Evolutionary conservation across 2,797 vertebrate genomes (phyloP).

Genomic region (Sparidentex hasta): DNA sequence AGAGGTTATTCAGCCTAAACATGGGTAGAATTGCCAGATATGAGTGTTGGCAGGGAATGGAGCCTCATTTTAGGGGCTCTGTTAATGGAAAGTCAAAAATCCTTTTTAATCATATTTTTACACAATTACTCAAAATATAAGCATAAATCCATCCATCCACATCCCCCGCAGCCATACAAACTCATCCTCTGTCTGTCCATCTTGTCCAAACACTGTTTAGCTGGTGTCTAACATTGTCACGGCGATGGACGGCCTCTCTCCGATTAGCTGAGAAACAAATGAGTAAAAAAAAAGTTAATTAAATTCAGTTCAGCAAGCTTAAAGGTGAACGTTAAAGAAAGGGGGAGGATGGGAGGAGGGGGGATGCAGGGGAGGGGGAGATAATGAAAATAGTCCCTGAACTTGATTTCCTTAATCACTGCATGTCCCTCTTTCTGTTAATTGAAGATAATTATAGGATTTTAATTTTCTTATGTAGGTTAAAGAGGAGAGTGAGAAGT

Average conservation of each 20-base stretch:
- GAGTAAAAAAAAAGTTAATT: slow-evolving; percentile 68
- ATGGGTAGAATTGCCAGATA: no score
- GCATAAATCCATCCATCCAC: neutral
- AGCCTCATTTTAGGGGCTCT: no score
- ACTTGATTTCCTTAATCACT: slow-evolving; percentile 89
- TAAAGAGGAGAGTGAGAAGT: slow-evolving; percentile 84
- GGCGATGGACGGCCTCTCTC: neutral
- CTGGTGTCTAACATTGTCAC: rapidly evolving
- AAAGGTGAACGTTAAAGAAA: slow-evolving; percentile 86
- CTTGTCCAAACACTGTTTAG: neutral
- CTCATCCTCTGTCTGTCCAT: neutral
- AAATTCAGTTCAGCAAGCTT: slow-evolving; percentile 69
- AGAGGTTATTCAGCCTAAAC: no score
- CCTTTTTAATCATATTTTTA: neutral
- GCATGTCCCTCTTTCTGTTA: slow-evolving; percentile 87
- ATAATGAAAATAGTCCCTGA: slow-evolving; percentile 87
- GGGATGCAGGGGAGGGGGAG: slow-evolving; percentile 16
- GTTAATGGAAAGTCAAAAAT: no score
- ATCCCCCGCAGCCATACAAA: neutral
- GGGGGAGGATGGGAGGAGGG: neutral
- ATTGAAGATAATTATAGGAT: slow-evolving; percentile 91
- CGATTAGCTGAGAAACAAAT: slow-evolving; percentile 15
- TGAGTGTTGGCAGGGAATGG: no score
- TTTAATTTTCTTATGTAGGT: slow-evolving; percentile 91
- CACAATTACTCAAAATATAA: neutral